These are phyloP conservation scores for Microvelia longipes DNA, from an alignment of 1,140 invertebrate genomes.

Conservation along the genomic window DNA sequence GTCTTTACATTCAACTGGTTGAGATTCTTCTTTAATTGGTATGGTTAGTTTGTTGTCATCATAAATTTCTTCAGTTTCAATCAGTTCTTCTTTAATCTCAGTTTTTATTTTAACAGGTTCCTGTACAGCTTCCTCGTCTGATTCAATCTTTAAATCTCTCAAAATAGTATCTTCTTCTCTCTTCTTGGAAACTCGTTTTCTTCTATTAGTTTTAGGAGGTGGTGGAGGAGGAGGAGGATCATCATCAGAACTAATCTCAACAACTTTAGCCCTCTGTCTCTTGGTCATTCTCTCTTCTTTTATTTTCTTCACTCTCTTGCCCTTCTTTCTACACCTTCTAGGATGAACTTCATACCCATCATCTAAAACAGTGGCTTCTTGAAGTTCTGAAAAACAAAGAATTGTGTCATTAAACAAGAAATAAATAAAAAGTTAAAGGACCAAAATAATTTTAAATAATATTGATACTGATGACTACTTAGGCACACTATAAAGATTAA, in stretches of 20 bases:
- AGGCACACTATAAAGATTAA: no score
- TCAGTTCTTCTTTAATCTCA: no score
- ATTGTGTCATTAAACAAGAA: not conserved
- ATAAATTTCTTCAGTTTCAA: no score
- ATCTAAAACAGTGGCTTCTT: constrained; percentile 36
- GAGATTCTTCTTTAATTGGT: not conserved
- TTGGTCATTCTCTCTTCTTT: constrained; percentile 2
- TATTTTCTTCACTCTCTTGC: constrained; percentile 5
- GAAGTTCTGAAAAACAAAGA: constrained; percentile 29
- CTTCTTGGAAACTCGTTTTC: no score
- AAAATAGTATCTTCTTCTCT: not conserved
- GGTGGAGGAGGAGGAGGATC: not conserved
- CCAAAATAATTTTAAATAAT: no score
- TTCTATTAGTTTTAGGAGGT: not conserved
- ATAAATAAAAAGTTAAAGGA: no score
- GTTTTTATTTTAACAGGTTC: no score
- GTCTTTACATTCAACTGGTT: not conserved
- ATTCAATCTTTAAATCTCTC: not conserved
- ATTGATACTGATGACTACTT: no score
- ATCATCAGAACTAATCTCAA: constrained; percentile 2
- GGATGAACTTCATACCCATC: constrained; percentile 37
- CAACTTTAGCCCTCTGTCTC: constrained; percentile 7
- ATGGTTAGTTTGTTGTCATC: no score
- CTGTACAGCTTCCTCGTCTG: no score
- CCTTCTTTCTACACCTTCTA: constrained; percentile 29